Evolutionary conservation across 2,888 invertebrate genomes (phyloP), one percentile per base, ranked within the genome.

Genomic region (Stenichneumon culpator): DNA sequence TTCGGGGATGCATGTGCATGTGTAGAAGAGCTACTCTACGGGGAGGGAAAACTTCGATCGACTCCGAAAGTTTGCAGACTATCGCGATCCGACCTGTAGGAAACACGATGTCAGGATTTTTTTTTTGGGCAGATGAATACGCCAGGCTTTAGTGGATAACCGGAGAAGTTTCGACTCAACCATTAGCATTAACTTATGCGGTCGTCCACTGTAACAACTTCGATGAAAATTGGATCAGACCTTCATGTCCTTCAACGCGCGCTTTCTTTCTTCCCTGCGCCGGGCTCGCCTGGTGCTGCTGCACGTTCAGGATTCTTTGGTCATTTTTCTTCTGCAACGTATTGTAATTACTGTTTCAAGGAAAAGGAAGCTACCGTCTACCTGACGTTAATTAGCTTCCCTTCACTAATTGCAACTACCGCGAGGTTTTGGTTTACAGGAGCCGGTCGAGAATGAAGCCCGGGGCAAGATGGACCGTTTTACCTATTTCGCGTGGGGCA

Each of bases 331-430:
- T 19, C 50, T 65, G 36, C 16, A 75, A 75, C 11, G 19, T 11
- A 47, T 65, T 28, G 65, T 75, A n/a, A 75, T 65, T 50, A 75
- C 44, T 50, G n/a, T 16, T 65, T 50, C 25, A 22, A 32, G 50
- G n/a, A n/a, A 47, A 39, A 25, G 9, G 44, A 16, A 11, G 47
- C 65, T 28, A 11, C 11, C 32, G 47, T 50, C 32, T 32, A n/a
- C 28, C 14, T 32, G 65, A 75, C 75, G 50, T 50, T 75, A 75
- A 75, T 75, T 65, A 75, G 75, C 60, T 63, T 52, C n/a, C 32
- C 52, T 3, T n/a, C 50, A 19, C 75, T 75, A 65, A 65, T 65
- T 75, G 63, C 50, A 7, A 75, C 19, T 52, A 57, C 50, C 19
- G 3, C 28, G 32, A 63, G 32, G 50, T 65, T 19, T 19, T 50